Percentiles rank a stretch among this genome's conserved stretches.
Conservation (phyloP, 2,797 vertebrate genomes). For the Oreochromis grahami region DNA sequence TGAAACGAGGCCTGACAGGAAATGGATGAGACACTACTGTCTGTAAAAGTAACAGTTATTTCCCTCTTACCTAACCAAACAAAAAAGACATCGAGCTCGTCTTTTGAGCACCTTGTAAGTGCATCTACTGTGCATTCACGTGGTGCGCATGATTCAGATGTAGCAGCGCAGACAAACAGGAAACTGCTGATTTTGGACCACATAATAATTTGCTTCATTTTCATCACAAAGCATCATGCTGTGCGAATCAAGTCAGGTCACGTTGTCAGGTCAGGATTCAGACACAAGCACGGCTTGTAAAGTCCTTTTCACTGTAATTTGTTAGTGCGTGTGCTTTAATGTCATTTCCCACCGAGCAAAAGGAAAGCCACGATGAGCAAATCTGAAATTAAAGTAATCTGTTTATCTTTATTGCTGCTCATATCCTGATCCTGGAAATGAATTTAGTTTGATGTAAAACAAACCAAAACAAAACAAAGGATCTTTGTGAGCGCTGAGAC, state of each 20-base stretch:
- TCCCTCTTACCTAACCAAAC: neutral
- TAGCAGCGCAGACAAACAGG: neutral
- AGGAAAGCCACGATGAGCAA: neutral
- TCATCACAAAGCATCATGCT: neutral
- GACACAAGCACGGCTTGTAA: neutral
- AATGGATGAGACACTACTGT: neutral
- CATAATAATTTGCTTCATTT: neutral
- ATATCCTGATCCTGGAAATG: constrained; percentile 36
- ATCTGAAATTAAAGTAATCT: constrained; percentile 36
- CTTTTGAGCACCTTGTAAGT: neutral
- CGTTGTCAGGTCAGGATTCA: neutral
- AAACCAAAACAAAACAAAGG: neutral
- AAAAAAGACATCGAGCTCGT: neutral
- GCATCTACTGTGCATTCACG: neutral
- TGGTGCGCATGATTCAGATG: neutral
- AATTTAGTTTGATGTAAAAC: constrained; percentile 14
- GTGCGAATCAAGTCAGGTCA: neutral
- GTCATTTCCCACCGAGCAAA: constrained; percentile 16
- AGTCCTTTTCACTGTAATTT: neutral
- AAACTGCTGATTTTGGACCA: neutral
- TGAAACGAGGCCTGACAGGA: neutral
- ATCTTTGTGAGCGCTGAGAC: neutral
- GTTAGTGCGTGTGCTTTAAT: neutral
- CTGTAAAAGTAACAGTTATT: neutral
- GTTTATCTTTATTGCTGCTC: constrained; percentile 41